These are phyloP conservation scores for Sebastes minor DNA, from an alignment of 2,797 vertebrate species.

Conservation along the genomic window DNA sequence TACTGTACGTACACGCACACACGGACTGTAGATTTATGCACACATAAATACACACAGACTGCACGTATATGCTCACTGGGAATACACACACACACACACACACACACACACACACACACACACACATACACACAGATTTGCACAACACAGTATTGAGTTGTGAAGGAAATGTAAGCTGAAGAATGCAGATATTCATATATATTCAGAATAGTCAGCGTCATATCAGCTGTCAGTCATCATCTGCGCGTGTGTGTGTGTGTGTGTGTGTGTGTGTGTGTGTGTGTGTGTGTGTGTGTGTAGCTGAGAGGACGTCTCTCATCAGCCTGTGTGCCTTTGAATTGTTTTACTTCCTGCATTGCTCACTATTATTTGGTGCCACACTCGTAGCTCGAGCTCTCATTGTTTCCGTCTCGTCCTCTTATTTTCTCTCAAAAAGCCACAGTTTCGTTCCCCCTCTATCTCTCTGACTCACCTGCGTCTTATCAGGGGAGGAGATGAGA, in stretches of 20 bases:
- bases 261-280: too few relatives aligned
- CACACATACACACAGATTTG: not conserved
- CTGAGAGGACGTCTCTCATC: slow-evolving; percentile 8
- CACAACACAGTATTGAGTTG: not conserved
- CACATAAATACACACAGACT: not conserved
- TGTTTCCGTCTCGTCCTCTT: not conserved
- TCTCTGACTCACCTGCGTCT: slow-evolving; percentile 21
- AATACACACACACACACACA: not conserved
- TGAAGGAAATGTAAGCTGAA: not conserved
- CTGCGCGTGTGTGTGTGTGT: too few relatives aligned
- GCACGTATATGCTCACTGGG: not conserved
- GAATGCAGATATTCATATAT: slow-evolving; percentile 5
- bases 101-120: not conserved
- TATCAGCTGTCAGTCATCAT: not conserved
- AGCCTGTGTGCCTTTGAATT: slow-evolving; percentile 9
- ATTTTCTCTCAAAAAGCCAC: slow-evolving; percentile 10
- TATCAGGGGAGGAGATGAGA: slow-evolving; percentile 23
- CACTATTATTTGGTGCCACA: not conserved
- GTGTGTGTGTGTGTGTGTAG: slow-evolving; percentile 3
- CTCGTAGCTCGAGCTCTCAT: not conserved
- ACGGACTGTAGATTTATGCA: not conserved
- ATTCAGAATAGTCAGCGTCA: not conserved
- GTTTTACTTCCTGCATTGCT: slow-evolving; percentile 1
- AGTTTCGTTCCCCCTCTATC: slow-evolving; percentile 14
- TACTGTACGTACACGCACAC: not conserved